Evolutionary conservation across 2,797 vertebrate genomes (phyloP), one percentile per base, ranked within the genome.

Genomic region (Mareca penelope): DNA sequence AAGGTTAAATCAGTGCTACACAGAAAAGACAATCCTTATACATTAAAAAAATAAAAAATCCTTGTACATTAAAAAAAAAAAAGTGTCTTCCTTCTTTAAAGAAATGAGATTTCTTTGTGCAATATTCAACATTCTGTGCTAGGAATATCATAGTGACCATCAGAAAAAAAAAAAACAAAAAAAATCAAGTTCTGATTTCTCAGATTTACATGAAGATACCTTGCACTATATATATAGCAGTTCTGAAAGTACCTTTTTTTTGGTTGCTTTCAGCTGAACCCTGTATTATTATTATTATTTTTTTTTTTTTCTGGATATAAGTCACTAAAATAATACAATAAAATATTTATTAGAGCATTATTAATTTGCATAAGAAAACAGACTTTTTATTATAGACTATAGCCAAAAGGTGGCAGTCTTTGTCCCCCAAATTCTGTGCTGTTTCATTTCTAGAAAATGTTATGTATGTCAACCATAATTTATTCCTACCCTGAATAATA

Each of bases 371-470:
- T 46, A 17, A 75, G 35, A 61, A 78, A 86, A 6, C 6, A n/a
- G 44, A 9, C 10, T 59, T 75, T n/a, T 35, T 46, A 13, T 85
- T 90, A 59, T 24, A 88, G 44, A 26, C 31, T 71, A 2, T 67
- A 65, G 75, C 76, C 93, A 89, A 96, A 95, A 96, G 95, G 89
- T 96, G 96, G 83, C 95, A 93, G 88, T 81, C 67, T 95, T 89
- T 88, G 67, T 72, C 89, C 91, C 95, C 53, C 3, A 90, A 90
- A 92, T 68, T 90, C 60, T 50, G 18, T 15, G 8, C 85, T 88
- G 6, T 52, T 14, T 53, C 15, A 52, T 28, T 42, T 53, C 70
- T 46, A 28, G 42, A 63, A 89, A 91, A 85, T 15, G 1, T 59
- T 84, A 18, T 1, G 5, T 26, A 48, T 1, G 1, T 35, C 29